Conservation (phyloP, 2,113 vertebrate genomes). For the Tricholaema leucomelas region DNA sequence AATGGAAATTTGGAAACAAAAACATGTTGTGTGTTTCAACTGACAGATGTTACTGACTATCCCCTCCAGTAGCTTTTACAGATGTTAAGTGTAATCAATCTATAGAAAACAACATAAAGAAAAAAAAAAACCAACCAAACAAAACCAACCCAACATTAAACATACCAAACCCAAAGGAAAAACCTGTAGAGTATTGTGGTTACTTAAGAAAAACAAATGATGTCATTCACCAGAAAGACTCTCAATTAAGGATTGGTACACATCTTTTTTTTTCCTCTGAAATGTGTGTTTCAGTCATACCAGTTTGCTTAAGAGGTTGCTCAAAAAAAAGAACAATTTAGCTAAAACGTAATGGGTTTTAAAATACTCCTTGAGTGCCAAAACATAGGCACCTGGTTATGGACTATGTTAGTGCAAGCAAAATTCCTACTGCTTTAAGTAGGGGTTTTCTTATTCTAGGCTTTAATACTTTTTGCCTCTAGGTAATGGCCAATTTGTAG, state of each 20-base stretch:
- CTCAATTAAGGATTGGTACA: neutral
- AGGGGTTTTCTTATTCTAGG: neutral
- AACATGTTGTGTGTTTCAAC: neutral
- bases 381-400: neutral
- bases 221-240: neutral
- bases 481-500: neutral
- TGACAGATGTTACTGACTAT: neutral
- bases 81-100: neutral
- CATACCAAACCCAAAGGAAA: neutral
- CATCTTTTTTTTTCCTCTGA: neutral
- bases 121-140: neutral
- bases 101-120: neutral
- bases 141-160: neutral
- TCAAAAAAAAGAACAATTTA: neutral
- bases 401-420: neutral
- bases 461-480: neutral
- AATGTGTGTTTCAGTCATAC: neutral
- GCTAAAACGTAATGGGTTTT: neutral
- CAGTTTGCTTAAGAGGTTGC: neutral
- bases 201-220: constrained; percentile 11
- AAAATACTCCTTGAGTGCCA: neutral
- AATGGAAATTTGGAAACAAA: neutral
- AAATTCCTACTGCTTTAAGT: neutral
- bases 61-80: neutral
- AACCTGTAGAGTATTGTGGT: neutral